phyloP scores from a whole-genome alignment of 1,140 invertebrate genomes.

The Scaptodrosophila lebanonensis region DNA sequence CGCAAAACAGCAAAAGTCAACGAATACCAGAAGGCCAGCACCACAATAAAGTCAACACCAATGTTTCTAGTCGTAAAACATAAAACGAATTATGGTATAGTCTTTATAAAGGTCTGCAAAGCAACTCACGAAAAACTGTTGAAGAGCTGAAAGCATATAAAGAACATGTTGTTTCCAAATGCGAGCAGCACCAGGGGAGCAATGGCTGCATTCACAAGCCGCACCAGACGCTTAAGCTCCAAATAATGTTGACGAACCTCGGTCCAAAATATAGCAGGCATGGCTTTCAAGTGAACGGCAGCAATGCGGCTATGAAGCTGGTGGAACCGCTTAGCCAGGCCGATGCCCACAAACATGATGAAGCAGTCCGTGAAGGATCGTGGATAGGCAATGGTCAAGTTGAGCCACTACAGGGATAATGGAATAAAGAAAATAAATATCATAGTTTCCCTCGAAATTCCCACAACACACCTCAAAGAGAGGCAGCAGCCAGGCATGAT shows the following conservation, averaged over 20 bases:
- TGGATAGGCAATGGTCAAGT: slow-evolving; percentile 68
- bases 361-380: slow-evolving; percentile 80
- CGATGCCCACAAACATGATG: slow-evolving; percentile 81
- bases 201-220: slow-evolving; percentile 80
- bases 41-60: slow-evolving; percentile 60
- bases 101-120: no score
- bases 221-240: slow-evolving; percentile 83
- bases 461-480: slow-evolving; percentile 40
- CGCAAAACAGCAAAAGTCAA: slow-evolving; percentile 81
- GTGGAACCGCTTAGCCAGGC: slow-evolving; percentile 80
- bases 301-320: slow-evolving; percentile 79
- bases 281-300: slow-evolving; percentile 79
- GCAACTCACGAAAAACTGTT: slow-evolving; percentile 64
- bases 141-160: slow-evolving; percentile 73
- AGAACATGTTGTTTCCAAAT: slow-evolving; percentile 72
- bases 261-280: slow-evolving; percentile 80
- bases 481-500: slow-evolving; percentile 50
- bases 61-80: slow-evolving; percentile 62
- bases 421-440: not conserved
- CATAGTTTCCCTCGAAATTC: not conserved
- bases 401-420: slow-evolving; percentile 47
- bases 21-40: slow-evolving; percentile 82
- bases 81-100: not conserved
- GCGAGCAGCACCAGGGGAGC: slow-evolving; percentile 55
- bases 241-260: slow-evolving; percentile 78